phyloP scores from a whole-genome alignment of 2,888 invertebrate species.

The Rotaria macrura region DNA sequence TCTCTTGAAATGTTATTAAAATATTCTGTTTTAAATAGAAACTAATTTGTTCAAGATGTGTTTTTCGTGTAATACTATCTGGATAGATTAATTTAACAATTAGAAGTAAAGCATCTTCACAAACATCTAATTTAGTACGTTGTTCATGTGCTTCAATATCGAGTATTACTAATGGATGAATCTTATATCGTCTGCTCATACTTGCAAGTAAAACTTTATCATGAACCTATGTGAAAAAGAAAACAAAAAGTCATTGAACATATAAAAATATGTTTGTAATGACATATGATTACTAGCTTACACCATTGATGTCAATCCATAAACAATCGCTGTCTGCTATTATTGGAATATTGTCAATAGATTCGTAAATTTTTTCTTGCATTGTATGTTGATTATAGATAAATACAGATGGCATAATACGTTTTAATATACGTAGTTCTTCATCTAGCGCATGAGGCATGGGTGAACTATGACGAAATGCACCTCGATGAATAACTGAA shows the following conservation, averaged over 20 bases:
- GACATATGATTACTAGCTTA: neutral
- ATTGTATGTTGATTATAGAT: neutral
- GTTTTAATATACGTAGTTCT: no score
- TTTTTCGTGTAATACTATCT: neutral
- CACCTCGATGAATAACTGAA: no score
- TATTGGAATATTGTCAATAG: neutral
- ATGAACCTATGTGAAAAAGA: neutral
- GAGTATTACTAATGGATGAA: neutral
- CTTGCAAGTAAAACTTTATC: neutral
- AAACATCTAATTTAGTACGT: neutral
- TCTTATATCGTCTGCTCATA: neutral
- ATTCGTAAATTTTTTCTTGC: neutral
- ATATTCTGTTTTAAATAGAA: neutral
- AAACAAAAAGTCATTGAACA: no score
- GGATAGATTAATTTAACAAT: neutral
- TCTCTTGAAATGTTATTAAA: neutral
- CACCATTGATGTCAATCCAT: neutral
- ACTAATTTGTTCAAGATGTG: neutral
- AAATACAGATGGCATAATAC: neutral
- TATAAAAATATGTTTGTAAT: neutral
- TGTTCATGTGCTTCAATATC: neutral
- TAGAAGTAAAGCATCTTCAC: neutral
- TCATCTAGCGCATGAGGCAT: no score
- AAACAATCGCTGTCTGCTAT: neutral
- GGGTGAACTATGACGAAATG: no score